Evolutionary conservation across 2,888 invertebrate species (phyloP).

Genomic region (Prenolepis imparis): DNA sequence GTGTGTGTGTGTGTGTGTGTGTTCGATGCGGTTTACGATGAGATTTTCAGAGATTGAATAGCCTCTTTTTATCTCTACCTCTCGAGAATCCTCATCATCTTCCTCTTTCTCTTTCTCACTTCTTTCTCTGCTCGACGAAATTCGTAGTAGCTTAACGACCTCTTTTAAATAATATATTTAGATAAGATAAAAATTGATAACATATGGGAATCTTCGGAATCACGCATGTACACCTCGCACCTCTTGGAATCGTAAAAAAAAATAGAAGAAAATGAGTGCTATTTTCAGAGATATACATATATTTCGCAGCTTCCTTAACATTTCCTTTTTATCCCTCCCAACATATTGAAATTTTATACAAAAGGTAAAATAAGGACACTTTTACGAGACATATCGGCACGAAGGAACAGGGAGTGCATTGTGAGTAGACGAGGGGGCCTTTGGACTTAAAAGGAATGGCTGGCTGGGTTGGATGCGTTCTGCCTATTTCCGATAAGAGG

Average conservation of each 20-base stretch:
- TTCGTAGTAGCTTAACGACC: not conserved
- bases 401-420: constrained; percentile 62
- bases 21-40: constrained; percentile 66
- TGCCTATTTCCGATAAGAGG: constrained; percentile 73
- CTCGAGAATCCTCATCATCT: constrained; percentile 13
- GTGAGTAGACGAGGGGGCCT: constrained; percentile 34
- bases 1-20: not conserved
- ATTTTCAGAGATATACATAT: not conserved
- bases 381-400: not conserved
- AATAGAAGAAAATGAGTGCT: not conserved
- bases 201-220: not conserved
- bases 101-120: not conserved
- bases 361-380: not conserved
- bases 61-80: constrained; percentile 75
- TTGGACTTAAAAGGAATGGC: constrained; percentile 44
- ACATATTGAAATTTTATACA: not conserved
- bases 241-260: not conserved
- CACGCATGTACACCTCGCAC: not conserved
- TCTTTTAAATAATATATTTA: constrained; percentile 6
- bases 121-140: not conserved
- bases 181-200: constrained; percentile 25
- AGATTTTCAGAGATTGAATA: constrained; percentile 80
- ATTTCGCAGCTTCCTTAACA: not conserved
- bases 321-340: not conserved
- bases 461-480: constrained; percentile 56